phyloP scores from a whole-genome alignment of 2,888 invertebrate genomes.

The Eupithecia tripunctaria region DNA sequence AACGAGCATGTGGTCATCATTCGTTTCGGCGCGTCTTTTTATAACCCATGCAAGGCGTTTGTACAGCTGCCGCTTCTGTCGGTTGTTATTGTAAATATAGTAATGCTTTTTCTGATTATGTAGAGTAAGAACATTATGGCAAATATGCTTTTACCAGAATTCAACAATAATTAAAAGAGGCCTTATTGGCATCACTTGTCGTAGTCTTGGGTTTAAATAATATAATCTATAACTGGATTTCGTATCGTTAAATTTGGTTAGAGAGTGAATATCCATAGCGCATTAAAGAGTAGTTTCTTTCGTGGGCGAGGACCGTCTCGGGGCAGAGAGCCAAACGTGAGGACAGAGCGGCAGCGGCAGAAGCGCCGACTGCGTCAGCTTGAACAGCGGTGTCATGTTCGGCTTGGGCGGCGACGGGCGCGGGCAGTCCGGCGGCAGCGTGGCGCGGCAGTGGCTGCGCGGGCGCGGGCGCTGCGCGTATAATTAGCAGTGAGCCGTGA shows the following conservation, averaged over 20 bases:
- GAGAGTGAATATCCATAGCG: neutral
- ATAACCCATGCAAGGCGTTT: neutral
- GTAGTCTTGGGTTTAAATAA: neutral
- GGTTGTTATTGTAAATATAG: neutral
- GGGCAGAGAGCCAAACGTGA: slow-evolving; percentile 47
- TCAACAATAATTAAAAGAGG: neutral
- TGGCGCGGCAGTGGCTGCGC: slow-evolving; percentile 49
- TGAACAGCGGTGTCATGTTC: slow-evolving; percentile 59
- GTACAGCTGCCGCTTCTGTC: neutral
- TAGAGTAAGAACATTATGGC: neutral
- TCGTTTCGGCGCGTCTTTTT: neutral
- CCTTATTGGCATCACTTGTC: neutral
- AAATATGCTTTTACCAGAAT: neutral
- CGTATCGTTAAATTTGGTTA: neutral
- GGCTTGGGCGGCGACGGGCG: slow-evolving; percentile 49
- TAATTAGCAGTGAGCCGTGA: slow-evolving; percentile 83
- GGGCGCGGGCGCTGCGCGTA: slow-evolving; percentile 60
- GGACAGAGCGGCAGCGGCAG: slow-evolving; percentile 47
- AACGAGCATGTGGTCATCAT: neutral
- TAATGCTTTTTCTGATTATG: neutral
- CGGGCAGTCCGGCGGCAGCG: slow-evolving; percentile 39
- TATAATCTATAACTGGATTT: neutral
- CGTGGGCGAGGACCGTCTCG: slow-evolving; percentile 52
- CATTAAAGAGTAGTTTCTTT: slow-evolving; percentile 18
- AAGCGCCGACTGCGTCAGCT: slow-evolving; percentile 53